Conservation (phyloP, 2,888 invertebrate genomes). For the Tachystola acroxantha region DNA sequence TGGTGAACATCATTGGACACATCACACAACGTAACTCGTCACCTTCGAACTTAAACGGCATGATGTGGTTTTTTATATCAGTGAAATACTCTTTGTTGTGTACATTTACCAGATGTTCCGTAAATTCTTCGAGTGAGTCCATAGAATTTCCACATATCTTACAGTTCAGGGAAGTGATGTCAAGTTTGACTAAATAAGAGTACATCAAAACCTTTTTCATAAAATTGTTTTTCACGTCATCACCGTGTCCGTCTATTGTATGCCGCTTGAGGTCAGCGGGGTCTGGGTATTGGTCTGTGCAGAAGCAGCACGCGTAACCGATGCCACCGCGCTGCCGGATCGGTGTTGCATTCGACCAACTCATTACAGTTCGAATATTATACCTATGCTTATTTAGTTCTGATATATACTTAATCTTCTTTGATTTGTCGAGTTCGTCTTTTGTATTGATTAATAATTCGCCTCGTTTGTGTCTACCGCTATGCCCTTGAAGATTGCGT, state of each 20-base stretch:
- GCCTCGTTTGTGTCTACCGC: neutral
- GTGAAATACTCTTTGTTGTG: slow-evolving; percentile 24
- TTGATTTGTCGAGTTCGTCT: neutral
- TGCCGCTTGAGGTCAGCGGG: slow-evolving; percentile 43
- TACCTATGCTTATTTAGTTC: slow-evolving; percentile 32
- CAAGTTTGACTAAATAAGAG: slow-evolving; percentile 38
- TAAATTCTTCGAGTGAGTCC: slow-evolving; percentile 7
- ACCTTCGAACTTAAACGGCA: slow-evolving; percentile 37
- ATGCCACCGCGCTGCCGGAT: slow-evolving; percentile 34
- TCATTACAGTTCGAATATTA: slow-evolving; percentile 39
- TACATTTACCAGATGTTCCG: slow-evolving; percentile 11
- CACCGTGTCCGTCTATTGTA: slow-evolving; percentile 29
- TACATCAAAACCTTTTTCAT: slow-evolving; percentile 28
- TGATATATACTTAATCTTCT: too few species aligned
- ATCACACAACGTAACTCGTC: slow-evolving; percentile 23
- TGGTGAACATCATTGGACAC: slow-evolving; percentile 19
- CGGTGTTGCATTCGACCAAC: slow-evolving; percentile 47
- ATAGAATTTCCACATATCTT: slow-evolving; percentile 8
- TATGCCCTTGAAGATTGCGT: neutral
- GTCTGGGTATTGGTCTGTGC: slow-evolving; percentile 26
- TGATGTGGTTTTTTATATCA: slow-evolving; percentile 31
- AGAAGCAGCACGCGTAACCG: slow-evolving; percentile 45
- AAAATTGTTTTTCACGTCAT: slow-evolving; percentile 24
- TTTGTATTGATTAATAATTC: too few species aligned
- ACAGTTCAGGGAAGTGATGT: slow-evolving; percentile 27